Conservation (phyloP, 2,113 vertebrate species). For the Podocnemis expansa region DNA sequence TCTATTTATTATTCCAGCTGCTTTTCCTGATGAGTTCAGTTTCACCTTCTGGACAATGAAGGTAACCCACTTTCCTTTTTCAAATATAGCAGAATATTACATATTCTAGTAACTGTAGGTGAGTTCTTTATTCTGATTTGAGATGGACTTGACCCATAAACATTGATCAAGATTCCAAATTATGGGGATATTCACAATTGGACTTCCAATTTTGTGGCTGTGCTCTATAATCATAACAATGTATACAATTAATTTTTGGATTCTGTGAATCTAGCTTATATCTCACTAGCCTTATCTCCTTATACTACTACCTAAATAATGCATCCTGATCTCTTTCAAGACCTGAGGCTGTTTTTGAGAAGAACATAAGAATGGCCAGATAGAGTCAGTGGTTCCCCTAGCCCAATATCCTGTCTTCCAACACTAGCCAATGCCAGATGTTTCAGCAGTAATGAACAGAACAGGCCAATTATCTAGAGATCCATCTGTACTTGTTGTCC, state of each 20-base stretch:
- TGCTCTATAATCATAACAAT: background rate
- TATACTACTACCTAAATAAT: background rate
- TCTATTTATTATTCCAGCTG: background rate
- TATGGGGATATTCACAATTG: background rate
- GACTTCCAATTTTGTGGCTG: background rate
- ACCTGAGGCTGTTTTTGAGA: background rate
- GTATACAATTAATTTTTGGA: background rate
- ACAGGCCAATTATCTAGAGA: background rate
- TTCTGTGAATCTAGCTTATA: background rate
- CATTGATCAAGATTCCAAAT: background rate
- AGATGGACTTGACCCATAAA: background rate
- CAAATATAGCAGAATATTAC: accelerated
- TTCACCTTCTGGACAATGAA: background rate
- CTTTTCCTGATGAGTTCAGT: background rate
- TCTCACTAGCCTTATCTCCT: constrained; percentile 2
- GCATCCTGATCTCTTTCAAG: background rate
- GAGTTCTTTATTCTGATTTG: background rate
- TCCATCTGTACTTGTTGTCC: background rate
- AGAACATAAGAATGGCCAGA: background rate
- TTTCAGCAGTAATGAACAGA: no score
- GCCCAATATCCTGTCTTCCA: no score
- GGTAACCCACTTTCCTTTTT: background rate
- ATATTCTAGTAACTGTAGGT: background rate
- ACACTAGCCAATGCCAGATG: no score
- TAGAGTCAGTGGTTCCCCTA: no score